Base-by-base conservation (phyloP, 2,888 invertebrate genomes). In the Xiphydria camelus region DNA sequence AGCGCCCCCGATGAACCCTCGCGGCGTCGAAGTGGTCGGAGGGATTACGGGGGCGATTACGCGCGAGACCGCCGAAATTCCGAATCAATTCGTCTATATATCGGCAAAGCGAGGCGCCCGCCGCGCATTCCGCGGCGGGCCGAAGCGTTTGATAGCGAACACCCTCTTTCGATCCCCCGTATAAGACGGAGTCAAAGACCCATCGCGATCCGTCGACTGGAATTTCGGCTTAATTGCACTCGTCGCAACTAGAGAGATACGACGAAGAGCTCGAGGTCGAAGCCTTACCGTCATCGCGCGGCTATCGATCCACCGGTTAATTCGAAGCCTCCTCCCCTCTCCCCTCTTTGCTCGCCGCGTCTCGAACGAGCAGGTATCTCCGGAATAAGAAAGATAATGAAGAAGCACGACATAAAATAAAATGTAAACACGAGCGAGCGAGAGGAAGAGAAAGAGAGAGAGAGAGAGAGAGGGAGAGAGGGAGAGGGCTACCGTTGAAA, bases 41-140 rank as follows among this genome's bases (percentile, higher is more conserved):
- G 23, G 34, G 29, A 15, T 29, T 34, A 7, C 9, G 47, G 35
- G 53, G 45, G 55, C 57, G 61, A 66, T 64, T 64, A 60, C 55
- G 53, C 58, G 59, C 49, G 60, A 58, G 51, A 66, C 68, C 62
- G 49, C 62, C 45, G 60, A 68, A 70, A 69, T 69, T 66, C 55
- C 64, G 46, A 62, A 68, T 69, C 68, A 64, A 73, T 73, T 63
- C 59, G 62, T 66, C 67, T 59, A n/a, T n/a, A n/a, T n/a, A 65
- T 64, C 61, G 61, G 44, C 43, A 43, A 59, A 43, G 39, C 38
- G 22, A 41, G 29, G 45, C 32, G 12, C 29, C n/a, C 29, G 15
- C 29, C 31, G 36, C 49, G 51, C 58, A 66, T 65, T 56, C 61
- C 61, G 64, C 57, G 64, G 70, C 57, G 47, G 54, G 51, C 67